Percentiles rank a stretch among this genome's conserved stretches.
Conservation (phyloP, 2,113 vertebrate genomes). For the Gymnogyps californianus region DNA sequence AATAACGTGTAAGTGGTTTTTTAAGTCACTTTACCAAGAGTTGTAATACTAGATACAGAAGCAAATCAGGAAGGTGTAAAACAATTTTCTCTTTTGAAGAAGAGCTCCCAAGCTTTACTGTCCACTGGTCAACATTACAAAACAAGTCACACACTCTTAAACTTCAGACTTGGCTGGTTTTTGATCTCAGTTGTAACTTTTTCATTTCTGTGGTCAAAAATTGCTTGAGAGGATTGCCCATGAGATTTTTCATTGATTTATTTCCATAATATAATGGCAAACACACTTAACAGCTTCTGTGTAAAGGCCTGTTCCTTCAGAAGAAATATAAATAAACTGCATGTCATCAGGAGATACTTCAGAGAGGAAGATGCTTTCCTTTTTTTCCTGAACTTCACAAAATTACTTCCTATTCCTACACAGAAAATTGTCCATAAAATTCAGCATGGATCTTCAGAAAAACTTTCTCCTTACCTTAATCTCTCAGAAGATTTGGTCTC, state of each 20-base stretch:
- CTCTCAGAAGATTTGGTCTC: neutral
- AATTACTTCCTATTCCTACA: neutral
- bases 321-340: neutral
- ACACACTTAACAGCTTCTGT: neutral
- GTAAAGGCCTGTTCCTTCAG: neutral
- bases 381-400: neutral
- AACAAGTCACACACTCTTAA: neutral
- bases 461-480: neutral
- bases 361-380: neutral
- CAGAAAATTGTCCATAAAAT: neutral
- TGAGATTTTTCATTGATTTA: neutral
- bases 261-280: neutral
- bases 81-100: neutral
- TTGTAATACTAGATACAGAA: neutral
- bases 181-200: neutral
- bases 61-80: neutral
- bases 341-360: neutral
- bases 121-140: neutral
- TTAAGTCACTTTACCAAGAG: neutral
- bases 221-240: fast-evolving
- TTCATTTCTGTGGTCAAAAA: neutral
- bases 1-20: neutral
- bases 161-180: neutral
- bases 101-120: neutral
- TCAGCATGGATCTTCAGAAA: neutral